A percentile compares a stretch with the other conserved stretches of the same genome.
phyloP scores from a whole-genome alignment of 1,140 invertebrate species.

The Neodiprion virginianus region DNA sequence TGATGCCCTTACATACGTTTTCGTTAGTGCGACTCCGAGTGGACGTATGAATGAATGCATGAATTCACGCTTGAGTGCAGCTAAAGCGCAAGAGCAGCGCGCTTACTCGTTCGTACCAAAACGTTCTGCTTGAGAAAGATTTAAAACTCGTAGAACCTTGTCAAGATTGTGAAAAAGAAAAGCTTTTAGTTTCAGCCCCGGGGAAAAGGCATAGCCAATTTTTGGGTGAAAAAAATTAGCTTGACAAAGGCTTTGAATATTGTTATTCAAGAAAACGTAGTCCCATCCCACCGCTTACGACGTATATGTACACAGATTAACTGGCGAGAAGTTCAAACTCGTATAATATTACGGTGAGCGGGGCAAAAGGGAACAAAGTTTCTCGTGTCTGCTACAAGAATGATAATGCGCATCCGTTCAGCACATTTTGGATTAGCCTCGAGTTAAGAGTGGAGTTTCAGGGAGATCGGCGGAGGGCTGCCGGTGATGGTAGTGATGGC shows the following conservation, averaged over 20 bases:
- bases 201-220: too few relatives aligned
- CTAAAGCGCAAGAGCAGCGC: too few relatives aligned
- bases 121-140: too few relatives aligned
- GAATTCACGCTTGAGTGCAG: too few relatives aligned
- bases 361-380: conserved; percentile 37
- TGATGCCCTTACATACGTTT: too few relatives aligned
- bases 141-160: too few relatives aligned
- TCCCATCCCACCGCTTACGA: conserved; percentile 16
- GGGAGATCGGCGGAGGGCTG: conserved; percentile 13
- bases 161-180: too few relatives aligned
- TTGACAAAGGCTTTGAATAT: neutral
- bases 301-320: conserved; percentile 34
- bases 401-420: conserved; percentile 49
- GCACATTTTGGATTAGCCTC: conserved; percentile 52
- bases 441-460: conserved; percentile 24
- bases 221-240: too few relatives aligned
- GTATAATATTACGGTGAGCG: conserved; percentile 33
- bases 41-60: too few relatives aligned
- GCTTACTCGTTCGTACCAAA: too few relatives aligned
- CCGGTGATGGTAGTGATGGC: conserved; percentile 10
- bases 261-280: conserved; percentile 4
- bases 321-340: conserved; percentile 44
- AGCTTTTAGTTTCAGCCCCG: too few relatives aligned
- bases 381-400: conserved; percentile 50
- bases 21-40: too few relatives aligned